Evolutionary conservation across 2,113 vertebrate genomes (phyloP).

Genomic region (Himantopus leucocephalus): DNA sequence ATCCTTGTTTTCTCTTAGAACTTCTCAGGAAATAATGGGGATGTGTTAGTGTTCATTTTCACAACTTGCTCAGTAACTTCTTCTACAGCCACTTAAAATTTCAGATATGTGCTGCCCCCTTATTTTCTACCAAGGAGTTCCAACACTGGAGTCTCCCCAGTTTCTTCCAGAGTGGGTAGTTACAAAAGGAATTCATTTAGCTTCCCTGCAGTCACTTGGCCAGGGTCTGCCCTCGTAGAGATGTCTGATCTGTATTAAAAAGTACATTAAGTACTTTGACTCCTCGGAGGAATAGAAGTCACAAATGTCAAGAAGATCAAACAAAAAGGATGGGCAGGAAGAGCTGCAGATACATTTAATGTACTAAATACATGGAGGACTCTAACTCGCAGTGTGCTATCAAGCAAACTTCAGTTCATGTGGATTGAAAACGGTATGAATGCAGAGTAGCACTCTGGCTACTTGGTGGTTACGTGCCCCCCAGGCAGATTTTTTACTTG

Average conservation of each 20-base stretch:
- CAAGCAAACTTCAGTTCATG: neutral
- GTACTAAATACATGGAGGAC: neutral
- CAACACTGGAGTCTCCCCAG: neutral
- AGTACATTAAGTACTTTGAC: neutral
- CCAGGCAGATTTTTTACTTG: neutral
- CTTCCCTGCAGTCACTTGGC: neutral
- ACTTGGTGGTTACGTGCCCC: neutral
- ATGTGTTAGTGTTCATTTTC: neutral
- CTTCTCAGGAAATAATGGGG: neutral
- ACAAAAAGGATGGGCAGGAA: neutral
- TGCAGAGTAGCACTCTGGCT: neutral
- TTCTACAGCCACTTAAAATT: neutral
- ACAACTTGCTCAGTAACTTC: neutral
- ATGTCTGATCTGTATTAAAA: neutral
- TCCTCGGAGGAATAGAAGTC: neutral
- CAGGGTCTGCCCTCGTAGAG: neutral
- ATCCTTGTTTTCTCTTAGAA: neutral
- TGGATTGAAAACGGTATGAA: neutral
- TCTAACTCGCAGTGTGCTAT: neutral
- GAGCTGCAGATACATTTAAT: neutral
- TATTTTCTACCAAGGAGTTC: neutral
- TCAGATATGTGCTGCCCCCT: neutral
- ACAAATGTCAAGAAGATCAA: neutral
- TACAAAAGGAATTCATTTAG: neutral
- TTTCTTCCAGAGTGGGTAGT: neutral